Evolutionary conservation across 92 coral and sea anemone genomes (phyloP).

Genomic region (Heteractis magnifica): DNA sequence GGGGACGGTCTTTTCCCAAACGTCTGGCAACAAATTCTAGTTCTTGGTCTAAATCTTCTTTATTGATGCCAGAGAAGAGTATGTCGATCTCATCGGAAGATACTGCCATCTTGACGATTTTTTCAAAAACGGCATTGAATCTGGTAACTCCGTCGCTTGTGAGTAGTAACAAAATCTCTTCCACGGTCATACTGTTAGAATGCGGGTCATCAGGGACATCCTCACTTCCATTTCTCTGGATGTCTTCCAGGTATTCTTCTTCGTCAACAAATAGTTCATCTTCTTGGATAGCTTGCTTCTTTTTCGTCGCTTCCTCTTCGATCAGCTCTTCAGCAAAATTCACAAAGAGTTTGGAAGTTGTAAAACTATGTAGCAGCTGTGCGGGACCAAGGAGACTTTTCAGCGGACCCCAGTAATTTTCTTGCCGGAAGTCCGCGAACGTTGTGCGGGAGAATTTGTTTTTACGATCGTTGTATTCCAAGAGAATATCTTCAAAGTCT

Average conservation of each 20-base stretch:
- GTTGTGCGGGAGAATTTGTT: slow-evolving; percentile 4
- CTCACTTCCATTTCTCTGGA: background rate
- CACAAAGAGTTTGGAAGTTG: slow-evolving; percentile 46
- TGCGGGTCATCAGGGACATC: background rate
- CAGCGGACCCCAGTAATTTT: slow-evolving; percentile 66
- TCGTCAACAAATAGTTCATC: slow-evolving; percentile 5
- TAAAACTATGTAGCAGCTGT: slow-evolving; percentile 21
- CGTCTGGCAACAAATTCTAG: slow-evolving; percentile 35
- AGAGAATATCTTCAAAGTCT: slow-evolving; percentile 18
- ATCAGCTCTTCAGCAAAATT: slow-evolving; percentile 52
- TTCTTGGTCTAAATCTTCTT: slow-evolving; percentile 54
- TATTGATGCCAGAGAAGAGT: slow-evolving; percentile 41
- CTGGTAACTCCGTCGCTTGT: slow-evolving; percentile 15
- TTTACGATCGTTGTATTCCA: slow-evolving; percentile 35
- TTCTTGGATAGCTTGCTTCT: background rate
- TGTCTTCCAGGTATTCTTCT: background rate
- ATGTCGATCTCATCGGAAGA: slow-evolving; percentile 31
- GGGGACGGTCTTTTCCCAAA: slow-evolving; percentile 12
- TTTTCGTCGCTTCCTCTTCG: background rate
- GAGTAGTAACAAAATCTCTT: slow-evolving; percentile 37
- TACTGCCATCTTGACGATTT: slow-evolving; percentile 24
- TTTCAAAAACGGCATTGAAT: slow-evolving; percentile 21
- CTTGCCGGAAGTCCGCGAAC: slow-evolving; percentile 34
- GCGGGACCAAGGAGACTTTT: slow-evolving; percentile 34
- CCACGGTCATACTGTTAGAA: slow-evolving; percentile 11